Conservation (phyloP, 1,140 invertebrate species). For the Coenobita brevimanus region DNA sequence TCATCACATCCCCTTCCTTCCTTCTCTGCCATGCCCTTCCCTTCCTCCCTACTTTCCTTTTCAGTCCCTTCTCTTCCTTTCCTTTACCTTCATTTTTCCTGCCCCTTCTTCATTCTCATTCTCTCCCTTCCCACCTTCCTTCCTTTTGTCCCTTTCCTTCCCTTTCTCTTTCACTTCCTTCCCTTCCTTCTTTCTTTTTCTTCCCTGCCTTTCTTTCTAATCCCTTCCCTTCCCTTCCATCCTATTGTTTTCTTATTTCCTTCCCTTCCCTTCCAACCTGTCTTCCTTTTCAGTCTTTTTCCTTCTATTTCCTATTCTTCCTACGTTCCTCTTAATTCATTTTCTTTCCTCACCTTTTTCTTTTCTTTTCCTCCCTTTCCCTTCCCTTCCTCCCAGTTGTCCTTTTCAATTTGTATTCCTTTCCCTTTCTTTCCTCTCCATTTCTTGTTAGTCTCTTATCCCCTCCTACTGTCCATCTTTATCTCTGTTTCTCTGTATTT, state of each 20-base stretch:
- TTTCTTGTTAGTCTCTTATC: not conserved
- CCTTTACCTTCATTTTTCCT: too few relatives aligned
- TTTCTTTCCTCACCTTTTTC: not conserved
- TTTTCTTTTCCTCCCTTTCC: not conserved
- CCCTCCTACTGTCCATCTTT: not conserved
- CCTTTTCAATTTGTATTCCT: not conserved
- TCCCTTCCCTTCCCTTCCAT: too few relatives aligned
- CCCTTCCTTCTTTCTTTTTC: too few relatives aligned
- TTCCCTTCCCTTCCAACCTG: not conserved
- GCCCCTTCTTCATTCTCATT: too few relatives aligned
- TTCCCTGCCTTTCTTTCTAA: too few relatives aligned
- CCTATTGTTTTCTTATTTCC: not conserved
- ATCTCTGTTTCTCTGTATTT: not conserved
- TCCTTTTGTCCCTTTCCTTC: too few relatives aligned
- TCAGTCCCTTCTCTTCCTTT: too few relatives aligned
- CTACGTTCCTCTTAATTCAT: not conserved
- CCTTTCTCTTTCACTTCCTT: too few relatives aligned
- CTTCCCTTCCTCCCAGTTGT: not conserved
- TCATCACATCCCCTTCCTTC: too few relatives aligned
- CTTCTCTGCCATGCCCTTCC: too few relatives aligned
- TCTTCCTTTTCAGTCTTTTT: not conserved
- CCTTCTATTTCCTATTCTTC: not conserved
- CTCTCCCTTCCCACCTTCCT: too few relatives aligned
- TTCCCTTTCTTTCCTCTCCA: not conserved
- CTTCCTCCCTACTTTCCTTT: too few relatives aligned